These are phyloP conservation scores for Xanthia icteritia DNA, from an alignment of 2,888 invertebrate species.

Conservation along the genomic window DNA sequence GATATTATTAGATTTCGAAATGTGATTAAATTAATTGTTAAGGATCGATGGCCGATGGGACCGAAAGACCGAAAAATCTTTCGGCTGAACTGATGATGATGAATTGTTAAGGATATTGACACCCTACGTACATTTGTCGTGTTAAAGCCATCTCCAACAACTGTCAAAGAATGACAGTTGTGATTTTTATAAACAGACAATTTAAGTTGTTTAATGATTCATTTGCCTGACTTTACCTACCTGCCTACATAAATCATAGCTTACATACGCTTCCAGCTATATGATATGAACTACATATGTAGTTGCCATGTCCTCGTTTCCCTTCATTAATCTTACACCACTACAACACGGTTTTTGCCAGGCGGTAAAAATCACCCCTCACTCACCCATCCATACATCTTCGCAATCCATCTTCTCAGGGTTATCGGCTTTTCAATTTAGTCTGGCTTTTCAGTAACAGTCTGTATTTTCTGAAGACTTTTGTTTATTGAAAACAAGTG, in stretches of 20 bases:
- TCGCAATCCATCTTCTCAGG: conserved; percentile 20
- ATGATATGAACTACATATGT: conserved; percentile 7
- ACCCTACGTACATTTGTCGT: background rate
- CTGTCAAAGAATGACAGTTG: background rate
- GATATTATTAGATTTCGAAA: background rate
- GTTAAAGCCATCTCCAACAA: background rate
- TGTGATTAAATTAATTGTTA: too few species aligned
- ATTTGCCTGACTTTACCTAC: background rate
- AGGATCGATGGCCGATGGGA: too few species aligned
- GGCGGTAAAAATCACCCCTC: conserved; percentile 40
- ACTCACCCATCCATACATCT: conserved; percentile 14
- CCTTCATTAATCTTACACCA: conserved; percentile 48
- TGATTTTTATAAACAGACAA: background rate
- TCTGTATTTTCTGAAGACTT: background rate
- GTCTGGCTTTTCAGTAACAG: conserved; percentile 11
- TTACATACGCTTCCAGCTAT: background rate
- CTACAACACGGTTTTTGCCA: conserved; percentile 34
- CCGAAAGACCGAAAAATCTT: too few species aligned
- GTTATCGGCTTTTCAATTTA: conserved; percentile 28
- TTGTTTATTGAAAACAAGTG: conserved; percentile 20
- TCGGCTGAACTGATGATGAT: too few species aligned
- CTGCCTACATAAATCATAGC: background rate
- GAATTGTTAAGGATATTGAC: background rate
- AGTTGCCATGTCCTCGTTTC: conserved; percentile 22
- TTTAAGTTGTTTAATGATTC: background rate